These are phyloP conservation scores for Pachyseris speciosa DNA, from an alignment of 64 coral and sea anemone genomes.

Conservation along the genomic window DNA sequence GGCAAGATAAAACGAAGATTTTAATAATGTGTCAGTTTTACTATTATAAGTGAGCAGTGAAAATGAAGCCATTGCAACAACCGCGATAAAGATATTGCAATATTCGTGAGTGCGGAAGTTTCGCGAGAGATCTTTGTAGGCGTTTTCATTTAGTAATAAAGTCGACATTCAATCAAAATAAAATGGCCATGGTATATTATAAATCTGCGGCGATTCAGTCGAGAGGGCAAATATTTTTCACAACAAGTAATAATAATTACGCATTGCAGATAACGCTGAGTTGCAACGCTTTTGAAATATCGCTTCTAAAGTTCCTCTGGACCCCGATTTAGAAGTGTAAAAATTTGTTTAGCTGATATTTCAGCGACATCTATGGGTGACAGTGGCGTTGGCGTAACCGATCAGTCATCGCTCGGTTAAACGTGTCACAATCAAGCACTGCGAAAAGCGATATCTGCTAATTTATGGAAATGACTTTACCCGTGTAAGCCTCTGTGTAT, in stretches of 20 bases:
- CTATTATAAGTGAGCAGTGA: too few relatives aligned
- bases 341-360: not conserved
- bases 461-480: constrained; percentile 7
- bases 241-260: not conserved
- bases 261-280: not conserved
- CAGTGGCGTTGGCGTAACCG: not conserved
- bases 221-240: not conserved
- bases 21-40: not conserved
- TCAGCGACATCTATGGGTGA: not conserved
- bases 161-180: not conserved
- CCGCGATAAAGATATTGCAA: not conserved
- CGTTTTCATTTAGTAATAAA: not conserved
- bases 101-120: not conserved
- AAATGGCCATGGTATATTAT: not conserved
- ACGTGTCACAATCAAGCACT: too few relatives aligned
- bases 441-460: too few relatives aligned
- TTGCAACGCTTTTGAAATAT: not conserved
- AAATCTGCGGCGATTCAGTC: not conserved
- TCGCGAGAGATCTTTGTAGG: not conserved
- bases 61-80: not conserved
- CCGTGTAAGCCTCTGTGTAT: not conserved
- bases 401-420: not conserved
- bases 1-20: not conserved
- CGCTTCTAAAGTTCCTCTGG: not conserved
- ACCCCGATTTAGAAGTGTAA: not conserved